phyloP scores from a whole-genome alignment of 2,113 vertebrate genomes.

The Smithornis capensis region DNA sequence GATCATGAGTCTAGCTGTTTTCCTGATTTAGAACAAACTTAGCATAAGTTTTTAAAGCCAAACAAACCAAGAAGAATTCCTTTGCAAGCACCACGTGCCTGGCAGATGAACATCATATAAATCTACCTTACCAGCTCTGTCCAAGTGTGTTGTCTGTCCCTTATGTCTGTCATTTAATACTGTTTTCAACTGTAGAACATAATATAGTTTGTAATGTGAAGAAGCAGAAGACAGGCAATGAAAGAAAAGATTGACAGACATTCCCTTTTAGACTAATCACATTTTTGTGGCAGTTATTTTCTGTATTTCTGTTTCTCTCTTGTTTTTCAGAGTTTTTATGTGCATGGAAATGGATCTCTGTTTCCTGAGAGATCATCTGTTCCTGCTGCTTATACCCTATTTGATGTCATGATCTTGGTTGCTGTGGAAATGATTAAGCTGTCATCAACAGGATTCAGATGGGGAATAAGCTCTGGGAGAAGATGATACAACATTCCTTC shows the following conservation, averaged over 20 bases:
- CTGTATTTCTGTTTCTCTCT: background rate
- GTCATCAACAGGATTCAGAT: conserved; percentile 45
- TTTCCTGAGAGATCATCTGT: conserved; percentile 39
- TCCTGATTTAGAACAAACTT: background rate
- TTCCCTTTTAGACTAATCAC: background rate
- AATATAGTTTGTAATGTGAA: background rate
- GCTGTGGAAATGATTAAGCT: conserved; percentile 66
- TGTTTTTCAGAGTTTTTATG: background rate
- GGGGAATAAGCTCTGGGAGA: conserved; percentile 32
- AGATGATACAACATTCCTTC: conserved; percentile 20
- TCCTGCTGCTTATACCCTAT: conserved; percentile 4
- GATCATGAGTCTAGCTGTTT: background rate
- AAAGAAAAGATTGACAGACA: background rate
- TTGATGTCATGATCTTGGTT: conserved; percentile 47
- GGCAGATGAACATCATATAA: background rate
- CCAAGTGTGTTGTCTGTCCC: background rate
- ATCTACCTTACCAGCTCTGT: background rate
- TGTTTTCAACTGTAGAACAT: background rate
- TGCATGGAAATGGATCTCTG: background rate
- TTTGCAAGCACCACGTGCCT: background rate
- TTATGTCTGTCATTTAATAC: background rate
- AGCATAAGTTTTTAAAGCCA: background rate
- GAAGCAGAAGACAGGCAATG: background rate
- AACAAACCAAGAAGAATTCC: background rate
- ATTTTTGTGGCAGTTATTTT: background rate